Evolutionary conservation across 1,140 invertebrate genomes (phyloP), one percentile per base, ranked within the genome.

Genomic region (Spodoptera frugiperda): DNA sequence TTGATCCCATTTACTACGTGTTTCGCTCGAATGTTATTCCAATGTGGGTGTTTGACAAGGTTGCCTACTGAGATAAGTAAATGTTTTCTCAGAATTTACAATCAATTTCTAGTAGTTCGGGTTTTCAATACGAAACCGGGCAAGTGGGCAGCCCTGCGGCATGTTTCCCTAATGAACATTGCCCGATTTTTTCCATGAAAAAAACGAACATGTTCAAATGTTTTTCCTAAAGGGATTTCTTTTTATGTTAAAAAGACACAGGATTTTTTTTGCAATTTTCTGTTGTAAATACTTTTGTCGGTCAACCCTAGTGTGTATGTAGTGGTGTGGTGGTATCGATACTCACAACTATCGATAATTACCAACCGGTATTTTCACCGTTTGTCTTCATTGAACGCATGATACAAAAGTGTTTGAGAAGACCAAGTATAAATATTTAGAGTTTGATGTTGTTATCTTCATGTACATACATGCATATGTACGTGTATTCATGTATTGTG

Each of bases 381-480:
- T 49, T 25, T 67, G 48, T 68, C 46, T 30, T 68, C 65, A 68
- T 49, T 53, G 48, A 51, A 33, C 21, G 25, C 33, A n/a, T 53
- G 14, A 51, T 51, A 67, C 63, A 68, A 65, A 48, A 25, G 48
- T 53, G 65, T 68, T 68, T 51, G 65, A 25, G 30, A 68, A 63
- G 14, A 9, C 48, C 46, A 30, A 68, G 48, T 68, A 68, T 68
- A 68, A 68, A 68, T 68, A 68, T 68, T 65, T 68, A 68, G 30
- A 67, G 65, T 65, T 65, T 48, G 33, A 68, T 33, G 65, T 67
- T 68, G 61, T 65, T 65, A 68, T 68, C 65, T 30, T 1, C 21
- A 53, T 49, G 25, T 68, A 53, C 17, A 21, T 65, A 19, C 10
- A 9, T 39, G 19, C 1, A 57, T 57, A 39, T 61, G 21, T 68